phyloP scores from a whole-genome alignment of 2,888 invertebrate genomes.

The Pantelozetes paolii region DNA sequence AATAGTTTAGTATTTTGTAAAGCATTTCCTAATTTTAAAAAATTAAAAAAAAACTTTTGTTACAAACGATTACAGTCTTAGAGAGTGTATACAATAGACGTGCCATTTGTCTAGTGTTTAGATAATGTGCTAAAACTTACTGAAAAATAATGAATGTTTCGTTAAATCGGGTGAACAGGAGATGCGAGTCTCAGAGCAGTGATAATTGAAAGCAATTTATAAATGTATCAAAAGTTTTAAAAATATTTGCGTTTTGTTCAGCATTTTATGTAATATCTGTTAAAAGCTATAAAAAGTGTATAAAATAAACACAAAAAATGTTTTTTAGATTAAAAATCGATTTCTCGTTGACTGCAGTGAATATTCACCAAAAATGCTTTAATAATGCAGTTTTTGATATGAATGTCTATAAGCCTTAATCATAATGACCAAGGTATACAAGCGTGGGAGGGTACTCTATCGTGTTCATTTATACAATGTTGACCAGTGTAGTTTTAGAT shows the following conservation, averaged over 20 bases:
- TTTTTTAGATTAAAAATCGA: constrained; percentile 31
- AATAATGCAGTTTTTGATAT: no score
- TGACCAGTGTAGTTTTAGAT: no score
- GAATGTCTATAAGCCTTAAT: no score
- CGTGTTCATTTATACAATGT: no score
- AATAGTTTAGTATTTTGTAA: neutral
- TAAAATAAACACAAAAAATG: constrained; percentile 5
- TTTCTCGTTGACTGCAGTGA: no score
- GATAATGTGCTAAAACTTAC: constrained; percentile 16
- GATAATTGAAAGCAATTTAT: constrained; percentile 32
- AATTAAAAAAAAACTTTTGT: constrained; percentile 26
- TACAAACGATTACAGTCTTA: no score
- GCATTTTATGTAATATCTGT: neutral
- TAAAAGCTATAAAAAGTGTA: neutral
- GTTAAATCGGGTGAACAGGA: constrained; percentile 28
- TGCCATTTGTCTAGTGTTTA: constrained; percentile 29
- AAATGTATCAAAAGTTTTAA: constrained; percentile 10
- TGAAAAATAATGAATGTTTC: neutral
- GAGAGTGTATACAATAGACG: constrained; percentile 10
- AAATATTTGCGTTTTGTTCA: constrained; percentile 12
- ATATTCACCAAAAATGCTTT: no score
- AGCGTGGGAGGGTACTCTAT: no score
- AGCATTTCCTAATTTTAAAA: constrained; percentile 12
- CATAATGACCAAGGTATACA: no score
- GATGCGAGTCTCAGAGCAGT: constrained; percentile 20